Evolutionary conservation across 2,797 vertebrate genomes (phyloP), one percentile per base, ranked within the genome.

Genomic region (Anguilla marmorata): DNA sequence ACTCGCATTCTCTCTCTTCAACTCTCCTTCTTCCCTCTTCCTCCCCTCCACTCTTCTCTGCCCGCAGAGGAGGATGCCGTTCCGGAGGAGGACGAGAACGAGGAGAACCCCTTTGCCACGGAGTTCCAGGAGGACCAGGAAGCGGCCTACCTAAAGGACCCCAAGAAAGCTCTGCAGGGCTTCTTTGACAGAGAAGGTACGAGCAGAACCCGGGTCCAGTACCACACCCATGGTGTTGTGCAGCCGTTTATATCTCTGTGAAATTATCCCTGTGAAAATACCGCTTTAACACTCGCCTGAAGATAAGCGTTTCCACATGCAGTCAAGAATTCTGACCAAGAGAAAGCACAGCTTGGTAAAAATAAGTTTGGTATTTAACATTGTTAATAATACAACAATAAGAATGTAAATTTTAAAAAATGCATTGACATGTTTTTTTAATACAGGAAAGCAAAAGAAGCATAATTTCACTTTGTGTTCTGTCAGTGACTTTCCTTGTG

Each of bases 161-260:
- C 99, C 1, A 99, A 99, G 94, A 99, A 99, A 89, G 97, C 98
- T 11, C 92, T 99, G 45, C 98, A 99, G 92, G 98, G 98, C 0
- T 99, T 99, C 94, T 99, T 98, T 88, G 99, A 99, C 90, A 94
- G 99, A 94, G 98, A 99, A 96, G 99, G 99, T 99, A 19, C 89
- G 86, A 30, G 8, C 3, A 11, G 2, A 3, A 85, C 2, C 27
- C 24, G 27, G 12, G 19, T 37, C 14, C 19, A 33, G 54, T 7
- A 2, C 21, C 12, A 37, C 50, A 37, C 37, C 27, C 19, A 0
- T 33, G 33, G 8, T 12, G 11, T 69, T 8, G 41, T 2, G 14
- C 41, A 2, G 12, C 30, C 37, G 3, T 41, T 41, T 41, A 41
- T 41, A 41, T 41, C 2, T 2, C 37, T 52, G 50, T 52, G 50